Conservation (phyloP, 2,113 vertebrate genomes). For the Hypomesus transpacificus region DNA sequence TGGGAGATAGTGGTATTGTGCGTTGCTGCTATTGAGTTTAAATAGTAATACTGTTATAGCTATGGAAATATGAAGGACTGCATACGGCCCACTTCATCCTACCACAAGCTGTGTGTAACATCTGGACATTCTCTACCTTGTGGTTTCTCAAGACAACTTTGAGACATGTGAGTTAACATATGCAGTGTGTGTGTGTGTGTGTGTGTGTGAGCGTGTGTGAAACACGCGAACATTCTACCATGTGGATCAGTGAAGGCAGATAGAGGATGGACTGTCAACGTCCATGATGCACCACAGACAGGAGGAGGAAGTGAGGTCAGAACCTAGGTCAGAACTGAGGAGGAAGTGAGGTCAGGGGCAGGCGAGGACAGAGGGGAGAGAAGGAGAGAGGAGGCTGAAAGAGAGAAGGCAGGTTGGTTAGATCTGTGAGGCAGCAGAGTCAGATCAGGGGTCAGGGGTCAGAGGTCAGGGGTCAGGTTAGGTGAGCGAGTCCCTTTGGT, state of each 20-base stretch:
- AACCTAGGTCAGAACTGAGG: background rate
- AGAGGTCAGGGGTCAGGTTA: slow-evolving; percentile 45
- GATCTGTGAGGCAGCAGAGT: slow-evolving; percentile 12
- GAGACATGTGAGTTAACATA: slow-evolving; percentile 8
- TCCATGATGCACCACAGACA: background rate
- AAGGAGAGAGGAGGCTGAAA: slow-evolving; percentile 1
- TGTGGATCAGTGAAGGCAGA: slow-evolving; percentile 44
- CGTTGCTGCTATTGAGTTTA: slow-evolving; percentile 14
- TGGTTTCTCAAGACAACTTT: too few relatives aligned
- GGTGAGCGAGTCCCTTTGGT: slow-evolving; percentile 66
- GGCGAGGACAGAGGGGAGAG: background rate
- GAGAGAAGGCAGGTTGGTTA: slow-evolving; percentile 35
- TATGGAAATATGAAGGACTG: slow-evolving; percentile 31
- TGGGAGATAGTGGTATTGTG: slow-evolving; percentile 25
- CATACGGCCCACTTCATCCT: background rate
- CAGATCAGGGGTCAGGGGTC: background rate
- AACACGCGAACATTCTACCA: slow-evolving; percentile 46
- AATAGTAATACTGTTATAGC: slow-evolving; percentile 34
- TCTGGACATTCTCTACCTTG: background rate
- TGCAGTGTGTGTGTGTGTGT: slow-evolving; percentile 2
- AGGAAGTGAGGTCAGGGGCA: slow-evolving; percentile 15
- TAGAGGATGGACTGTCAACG: background rate
- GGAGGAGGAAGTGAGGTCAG: slow-evolving; percentile 19
- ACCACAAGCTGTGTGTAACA: slow-evolving; percentile 11
- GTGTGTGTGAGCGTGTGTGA: slow-evolving; percentile 24